Evolutionary conservation across 2,797 vertebrate genomes (phyloP), one percentile per base, ranked within the genome.

Genomic region (Gymnoscopelus braueri): DNA sequence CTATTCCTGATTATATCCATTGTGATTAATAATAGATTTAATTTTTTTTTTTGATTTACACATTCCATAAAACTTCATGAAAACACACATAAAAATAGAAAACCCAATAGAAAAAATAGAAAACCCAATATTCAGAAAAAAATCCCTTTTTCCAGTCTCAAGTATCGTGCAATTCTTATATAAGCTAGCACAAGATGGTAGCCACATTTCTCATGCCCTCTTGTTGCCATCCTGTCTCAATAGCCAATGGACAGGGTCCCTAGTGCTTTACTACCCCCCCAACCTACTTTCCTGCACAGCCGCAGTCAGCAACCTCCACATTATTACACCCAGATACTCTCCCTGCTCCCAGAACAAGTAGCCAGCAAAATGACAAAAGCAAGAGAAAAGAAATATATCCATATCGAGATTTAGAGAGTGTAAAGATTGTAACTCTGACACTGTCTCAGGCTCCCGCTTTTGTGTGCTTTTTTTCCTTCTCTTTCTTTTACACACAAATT

Each of bases 401-500:
- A 87, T 86, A 89, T 87, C 74, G 84, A 77, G 58, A 81, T 61
- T 66, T 50, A 64, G 52, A 69, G 75, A 80, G 69, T 76, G 75
- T 83, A 78, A 82, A 84, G 75, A 79, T 75, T 82, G 77, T 78
- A 78, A 87, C 80, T 87, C 76, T 86, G 77, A 83, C 88, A 88
- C 85, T 83, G 76, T 88, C 89, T 90, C 88, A 91, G 83, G 86
- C 87, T 86, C 89, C 85, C 77, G 70, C 84, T 83, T 88, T 91
- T 90, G 88, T 91, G 61, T 32, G 83, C 87, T 81, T 91, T 89
- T 88, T 83, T 89, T 90, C 89, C 87, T 84, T 86, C 86, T 81
- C 91, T 89, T 88, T 83, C 88, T 90, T 90, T 88, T 84, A 87
- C 88, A 89, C 88, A 91, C 82, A 90, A 89, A 19, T 19, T 19